A percentile compares a stretch with the other conserved stretches of the same genome.
Conservation (phyloP, 2,113 vertebrate species). For the Paramisgurnus dabryanus region DNA sequence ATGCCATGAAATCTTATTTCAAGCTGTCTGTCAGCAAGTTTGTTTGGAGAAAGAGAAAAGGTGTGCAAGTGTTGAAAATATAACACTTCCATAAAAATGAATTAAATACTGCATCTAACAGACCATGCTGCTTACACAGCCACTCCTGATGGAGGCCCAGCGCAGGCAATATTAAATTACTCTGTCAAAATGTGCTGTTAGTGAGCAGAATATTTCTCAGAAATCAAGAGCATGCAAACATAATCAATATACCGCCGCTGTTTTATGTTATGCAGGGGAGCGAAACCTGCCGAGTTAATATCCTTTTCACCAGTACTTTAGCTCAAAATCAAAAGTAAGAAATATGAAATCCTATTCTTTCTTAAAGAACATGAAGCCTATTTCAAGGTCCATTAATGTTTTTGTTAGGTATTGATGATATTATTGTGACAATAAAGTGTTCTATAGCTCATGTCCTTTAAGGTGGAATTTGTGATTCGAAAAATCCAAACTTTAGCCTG, state of each 20-base stretch:
- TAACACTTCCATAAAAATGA: constrained; percentile 38
- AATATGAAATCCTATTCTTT: neutral
- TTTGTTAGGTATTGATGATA: too few relatives aligned
- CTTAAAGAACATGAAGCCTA: too few relatives aligned
- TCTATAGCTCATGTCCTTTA: too few relatives aligned
- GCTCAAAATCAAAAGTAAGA: neutral
- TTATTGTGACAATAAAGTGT: too few relatives aligned
- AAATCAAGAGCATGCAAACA: constrained; percentile 39
- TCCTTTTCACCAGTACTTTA: neutral
- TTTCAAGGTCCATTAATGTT: too few relatives aligned
- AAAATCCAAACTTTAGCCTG: too few relatives aligned
- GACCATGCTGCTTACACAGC: constrained; percentile 24
- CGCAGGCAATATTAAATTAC: constrained; percentile 30
- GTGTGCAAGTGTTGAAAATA: constrained; percentile 14
- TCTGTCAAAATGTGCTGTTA: constrained; percentile 46
- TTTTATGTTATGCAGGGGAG: constrained; percentile 21
- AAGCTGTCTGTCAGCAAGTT: neutral
- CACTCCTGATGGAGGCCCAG: neutral
- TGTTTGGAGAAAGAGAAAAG: neutral
- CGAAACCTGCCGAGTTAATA: neutral
- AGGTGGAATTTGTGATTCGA: too few relatives aligned
- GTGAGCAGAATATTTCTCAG: constrained; percentile 39
- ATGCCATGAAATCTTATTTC: constrained; percentile 26
- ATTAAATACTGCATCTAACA: constrained; percentile 35
- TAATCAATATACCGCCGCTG: constrained; percentile 15